These are phyloP conservation scores for Cololabis saira DNA, from an alignment of 2,113 vertebrate species.

Conservation along the genomic window DNA sequence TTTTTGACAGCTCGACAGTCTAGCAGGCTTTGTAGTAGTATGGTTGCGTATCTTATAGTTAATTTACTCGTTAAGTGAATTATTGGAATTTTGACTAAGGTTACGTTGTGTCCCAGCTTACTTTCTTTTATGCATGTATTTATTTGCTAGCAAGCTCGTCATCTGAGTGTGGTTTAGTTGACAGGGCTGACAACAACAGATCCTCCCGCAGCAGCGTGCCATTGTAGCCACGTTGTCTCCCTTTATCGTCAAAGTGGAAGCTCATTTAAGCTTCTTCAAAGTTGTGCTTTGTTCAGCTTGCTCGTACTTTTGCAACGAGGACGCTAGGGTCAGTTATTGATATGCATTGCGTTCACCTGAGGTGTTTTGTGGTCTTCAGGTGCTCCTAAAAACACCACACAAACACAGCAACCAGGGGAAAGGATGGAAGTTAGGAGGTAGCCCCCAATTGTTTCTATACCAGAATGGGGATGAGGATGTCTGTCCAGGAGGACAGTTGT, in stretches of 20 bases:
- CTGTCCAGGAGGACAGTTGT: slow-evolving; percentile 34
- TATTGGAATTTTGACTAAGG: background rate
- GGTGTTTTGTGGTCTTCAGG: slow-evolving; percentile 12
- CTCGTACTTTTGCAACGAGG: no score
- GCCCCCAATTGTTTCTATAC: slow-evolving; percentile 8
- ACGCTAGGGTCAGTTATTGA: slow-evolving; percentile 55
- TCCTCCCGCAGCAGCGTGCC: slow-evolving; percentile 18
- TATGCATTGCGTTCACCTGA: slow-evolving; percentile 36
- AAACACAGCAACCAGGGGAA: background rate
- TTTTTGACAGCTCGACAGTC: slow-evolving; percentile 60
- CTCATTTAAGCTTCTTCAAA: background rate
- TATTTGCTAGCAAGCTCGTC: background rate
- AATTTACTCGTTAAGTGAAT: background rate
- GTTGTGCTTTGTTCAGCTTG: background rate
- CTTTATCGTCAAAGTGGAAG: slow-evolving; percentile 1
- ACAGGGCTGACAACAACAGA: slow-evolving; percentile 25
- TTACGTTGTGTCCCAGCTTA: no score
- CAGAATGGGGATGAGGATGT: slow-evolving; percentile 24
- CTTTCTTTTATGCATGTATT: background rate
- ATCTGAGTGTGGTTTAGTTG: background rate
- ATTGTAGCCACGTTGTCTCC: slow-evolving; percentile 9
- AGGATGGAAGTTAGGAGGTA: slow-evolving; percentile 33
- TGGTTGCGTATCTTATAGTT: background rate
- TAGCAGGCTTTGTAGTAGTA: slow-evolving; percentile 44
- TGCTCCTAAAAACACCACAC: slow-evolving; percentile 20